These are phyloP conservation scores for Barnardius zonarius DNA, from an alignment of 2,113 vertebrate species.

Conservation along the genomic window DNA sequence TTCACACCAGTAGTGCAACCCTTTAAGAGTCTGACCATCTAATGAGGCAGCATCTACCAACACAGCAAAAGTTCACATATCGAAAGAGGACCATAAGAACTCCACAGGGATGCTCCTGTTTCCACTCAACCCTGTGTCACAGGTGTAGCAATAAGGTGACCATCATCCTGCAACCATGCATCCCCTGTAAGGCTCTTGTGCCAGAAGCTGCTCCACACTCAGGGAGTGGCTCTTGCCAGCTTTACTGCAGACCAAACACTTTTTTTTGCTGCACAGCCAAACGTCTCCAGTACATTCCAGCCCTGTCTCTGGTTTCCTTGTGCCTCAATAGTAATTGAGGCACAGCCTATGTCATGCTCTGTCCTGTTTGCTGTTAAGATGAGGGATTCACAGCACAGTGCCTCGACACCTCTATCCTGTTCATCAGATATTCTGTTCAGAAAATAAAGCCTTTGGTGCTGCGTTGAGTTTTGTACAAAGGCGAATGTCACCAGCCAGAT, in stretches of 20 bases:
- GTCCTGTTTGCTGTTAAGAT: background rate
- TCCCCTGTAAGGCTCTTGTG: background rate
- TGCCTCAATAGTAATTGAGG: background rate
- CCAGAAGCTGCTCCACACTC: background rate
- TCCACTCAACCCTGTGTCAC: background rate
- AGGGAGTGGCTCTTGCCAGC: background rate
- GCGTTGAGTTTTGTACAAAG: background rate
- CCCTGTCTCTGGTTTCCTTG: background rate
- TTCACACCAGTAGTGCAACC: background rate
- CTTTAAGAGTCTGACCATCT: background rate
- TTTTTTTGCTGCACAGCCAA: background rate
- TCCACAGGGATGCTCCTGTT: background rate
- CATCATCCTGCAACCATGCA: background rate
- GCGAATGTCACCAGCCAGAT: background rate
- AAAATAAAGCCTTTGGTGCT: background rate
- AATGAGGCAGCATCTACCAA: background rate
- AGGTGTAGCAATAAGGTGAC: background rate
- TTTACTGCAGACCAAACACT: background rate
- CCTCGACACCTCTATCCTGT: background rate
- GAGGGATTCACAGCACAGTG: background rate
- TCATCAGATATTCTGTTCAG: background rate
- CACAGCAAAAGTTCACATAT: background rate
- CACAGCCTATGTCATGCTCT: background rate
- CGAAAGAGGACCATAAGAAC: background rate
- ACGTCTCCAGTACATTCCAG: background rate